Evolutionary conservation across 2,888 invertebrate species (phyloP).

Genomic region (Agrotis exclamationis): DNA sequence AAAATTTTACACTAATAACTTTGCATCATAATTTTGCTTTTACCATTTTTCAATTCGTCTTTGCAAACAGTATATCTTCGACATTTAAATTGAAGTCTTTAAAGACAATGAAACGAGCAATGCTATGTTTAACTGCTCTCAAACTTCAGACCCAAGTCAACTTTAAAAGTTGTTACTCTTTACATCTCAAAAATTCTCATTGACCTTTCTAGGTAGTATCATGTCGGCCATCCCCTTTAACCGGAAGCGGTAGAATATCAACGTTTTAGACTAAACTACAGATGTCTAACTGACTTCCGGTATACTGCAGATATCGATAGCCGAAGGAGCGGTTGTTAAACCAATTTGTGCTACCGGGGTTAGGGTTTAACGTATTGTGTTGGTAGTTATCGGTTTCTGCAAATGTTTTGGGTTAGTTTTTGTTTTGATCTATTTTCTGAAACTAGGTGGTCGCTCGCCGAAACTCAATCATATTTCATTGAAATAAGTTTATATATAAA

Average conservation of each 20-base stretch:
- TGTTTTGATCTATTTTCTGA: neutral
- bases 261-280: slow-evolving; percentile 1
- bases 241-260: slow-evolving; percentile 11
- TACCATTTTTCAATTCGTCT: no score
- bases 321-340: slow-evolving; percentile 18
- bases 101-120: no score
- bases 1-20: no score
- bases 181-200: neutral
- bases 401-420: neutral
- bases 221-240: neutral
- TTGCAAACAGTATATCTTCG: no score
- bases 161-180: no score
- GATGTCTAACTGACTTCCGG: slow-evolving; percentile 20
- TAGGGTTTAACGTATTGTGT: neutral
- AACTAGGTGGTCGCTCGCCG: neutral
- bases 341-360: slow-evolving; percentile 7
- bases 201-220: neutral
- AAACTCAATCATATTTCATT: no score
- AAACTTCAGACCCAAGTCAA: no score
- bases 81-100: no score
- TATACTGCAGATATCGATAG: neutral
- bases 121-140: no score
- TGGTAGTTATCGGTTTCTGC: neutral
- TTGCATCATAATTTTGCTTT: no score
- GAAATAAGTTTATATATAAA: no score